Evolutionary conservation across 2,888 invertebrate species (phyloP).

Genomic region (Agrochola circellaris): DNA sequence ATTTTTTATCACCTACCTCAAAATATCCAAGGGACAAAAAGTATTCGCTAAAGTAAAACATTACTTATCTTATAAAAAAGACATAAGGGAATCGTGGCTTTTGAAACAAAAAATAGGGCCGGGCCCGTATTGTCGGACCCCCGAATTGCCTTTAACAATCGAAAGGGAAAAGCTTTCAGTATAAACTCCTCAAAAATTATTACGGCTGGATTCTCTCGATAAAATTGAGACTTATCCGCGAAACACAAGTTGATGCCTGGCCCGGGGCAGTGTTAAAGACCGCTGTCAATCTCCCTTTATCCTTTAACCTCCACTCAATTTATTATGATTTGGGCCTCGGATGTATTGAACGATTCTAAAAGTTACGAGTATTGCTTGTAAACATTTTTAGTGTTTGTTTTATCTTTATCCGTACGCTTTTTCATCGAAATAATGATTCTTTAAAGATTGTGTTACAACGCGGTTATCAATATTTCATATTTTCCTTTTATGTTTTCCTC

Average conservation of each 20-base stretch:
- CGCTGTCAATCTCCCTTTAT: conserved; percentile 84
- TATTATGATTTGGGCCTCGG: conserved; percentile 79
- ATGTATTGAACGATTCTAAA: conserved; percentile 67
- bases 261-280: conserved; percentile 80
- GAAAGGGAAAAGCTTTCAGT: conserved; percentile 70
- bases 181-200: conserved; percentile 78
- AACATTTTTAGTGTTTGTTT: conserved; percentile 73
- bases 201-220: conserved; percentile 76
- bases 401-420: conserved; percentile 67
- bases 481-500: conserved; percentile 49
- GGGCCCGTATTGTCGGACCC: conserved; percentile 60
- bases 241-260: conserved; percentile 79
- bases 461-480: conserved; percentile 53
- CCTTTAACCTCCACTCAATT: conserved; percentile 84
- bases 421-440: conserved; percentile 62
- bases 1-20: conserved; percentile 36
- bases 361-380: conserved; percentile 68
- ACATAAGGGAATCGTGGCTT: conserved; percentile 63
- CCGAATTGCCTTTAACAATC: conserved; percentile 69
- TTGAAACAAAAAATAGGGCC: conserved; percentile 62
- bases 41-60: conserved; percentile 61
- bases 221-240: conserved; percentile 80
- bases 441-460: conserved; percentile 58
- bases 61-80: conserved; percentile 60
- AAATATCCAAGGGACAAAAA: conserved; percentile 47